Conservation (phyloP, 2,888 invertebrate genomes). For the Metacarcinus magister region DNA sequence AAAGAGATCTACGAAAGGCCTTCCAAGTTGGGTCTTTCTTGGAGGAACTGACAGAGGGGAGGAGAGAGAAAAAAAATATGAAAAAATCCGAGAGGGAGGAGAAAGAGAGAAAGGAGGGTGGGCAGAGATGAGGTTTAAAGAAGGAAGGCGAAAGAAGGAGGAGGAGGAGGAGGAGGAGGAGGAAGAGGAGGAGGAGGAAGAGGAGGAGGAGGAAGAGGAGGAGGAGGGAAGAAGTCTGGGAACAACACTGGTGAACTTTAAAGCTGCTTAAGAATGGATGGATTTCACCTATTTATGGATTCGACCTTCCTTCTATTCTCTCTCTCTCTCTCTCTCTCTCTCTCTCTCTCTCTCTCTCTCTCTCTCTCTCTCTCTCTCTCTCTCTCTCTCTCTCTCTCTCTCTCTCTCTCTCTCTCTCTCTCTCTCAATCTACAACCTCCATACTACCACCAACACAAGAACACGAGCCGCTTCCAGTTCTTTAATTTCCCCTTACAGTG, state of each 20-base stretch:
- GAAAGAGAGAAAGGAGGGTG: not conserved
- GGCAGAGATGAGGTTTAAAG: not conserved
- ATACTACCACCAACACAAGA: not conserved
- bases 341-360: conserved; percentile 50
- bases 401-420: not conserved
- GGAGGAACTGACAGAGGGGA: not conserved
- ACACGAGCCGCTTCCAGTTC: not conserved
- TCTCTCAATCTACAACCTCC: not conserved
- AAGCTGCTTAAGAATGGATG: not conserved
- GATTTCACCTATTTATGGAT: not conserved
- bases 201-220: not conserved
- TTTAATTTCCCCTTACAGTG: not conserved
- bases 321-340: conserved; percentile 31
- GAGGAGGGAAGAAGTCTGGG: not conserved
- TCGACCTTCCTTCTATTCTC: not conserved
- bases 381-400: not conserved
- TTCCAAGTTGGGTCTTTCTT: not conserved
- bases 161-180: not conserved
- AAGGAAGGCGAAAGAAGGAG: not conserved
- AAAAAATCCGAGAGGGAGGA: not conserved
- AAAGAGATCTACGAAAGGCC: not conserved
- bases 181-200: not conserved
- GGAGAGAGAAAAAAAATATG: not conserved
- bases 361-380: conserved; percentile 14
- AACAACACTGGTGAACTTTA: conserved; percentile 39